A percentile compares a stretch with the other conserved stretches of the same genome.
These are phyloP conservation scores for Elegia similella DNA, from an alignment of 2,888 invertebrate species.

Conservation along the genomic window DNA sequence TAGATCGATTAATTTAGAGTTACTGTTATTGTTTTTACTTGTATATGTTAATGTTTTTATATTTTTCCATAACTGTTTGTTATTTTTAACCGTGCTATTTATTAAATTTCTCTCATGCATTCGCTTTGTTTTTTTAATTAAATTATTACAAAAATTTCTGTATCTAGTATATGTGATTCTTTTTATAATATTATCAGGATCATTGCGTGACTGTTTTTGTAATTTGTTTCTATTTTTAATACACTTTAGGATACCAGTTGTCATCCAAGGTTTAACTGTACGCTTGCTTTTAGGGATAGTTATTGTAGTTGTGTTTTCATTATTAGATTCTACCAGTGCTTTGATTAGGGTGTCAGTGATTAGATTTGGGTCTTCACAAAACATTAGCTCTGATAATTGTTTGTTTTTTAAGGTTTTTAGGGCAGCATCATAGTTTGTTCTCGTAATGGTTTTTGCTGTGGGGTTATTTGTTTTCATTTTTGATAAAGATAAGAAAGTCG, in stretches of 20 bases:
- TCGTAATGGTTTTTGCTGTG: neutral
- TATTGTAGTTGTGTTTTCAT: neutral
- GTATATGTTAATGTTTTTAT: neutral
- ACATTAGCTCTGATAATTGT: slow-evolving; percentile 10
- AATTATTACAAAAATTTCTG: neutral
- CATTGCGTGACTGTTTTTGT: too few species aligned
- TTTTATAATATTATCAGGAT: neutral
- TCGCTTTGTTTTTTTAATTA: slow-evolving; percentile 15
- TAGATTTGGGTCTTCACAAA: neutral
- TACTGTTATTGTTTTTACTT: neutral
- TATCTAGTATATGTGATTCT: neutral
- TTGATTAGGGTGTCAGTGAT: neutral
- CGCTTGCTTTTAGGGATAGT: too few species aligned
- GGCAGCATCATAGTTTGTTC: neutral
- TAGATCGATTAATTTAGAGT: neutral
- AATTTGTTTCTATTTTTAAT: too few species aligned
- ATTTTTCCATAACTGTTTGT: neutral
- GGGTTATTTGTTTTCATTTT: neutral
- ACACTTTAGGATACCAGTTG: too few species aligned
- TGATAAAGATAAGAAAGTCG: neutral
- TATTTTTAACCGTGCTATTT: neutral
- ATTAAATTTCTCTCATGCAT: slow-evolving; percentile 9
- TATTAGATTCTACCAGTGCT: neutral
- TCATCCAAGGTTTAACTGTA: too few species aligned
- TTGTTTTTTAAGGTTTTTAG: neutral